A percentile compares a stretch with the other conserved stretches of the same genome.
Conservation (phyloP, 2,797 vertebrate genomes). For the Muscicapa comitata region DNA sequence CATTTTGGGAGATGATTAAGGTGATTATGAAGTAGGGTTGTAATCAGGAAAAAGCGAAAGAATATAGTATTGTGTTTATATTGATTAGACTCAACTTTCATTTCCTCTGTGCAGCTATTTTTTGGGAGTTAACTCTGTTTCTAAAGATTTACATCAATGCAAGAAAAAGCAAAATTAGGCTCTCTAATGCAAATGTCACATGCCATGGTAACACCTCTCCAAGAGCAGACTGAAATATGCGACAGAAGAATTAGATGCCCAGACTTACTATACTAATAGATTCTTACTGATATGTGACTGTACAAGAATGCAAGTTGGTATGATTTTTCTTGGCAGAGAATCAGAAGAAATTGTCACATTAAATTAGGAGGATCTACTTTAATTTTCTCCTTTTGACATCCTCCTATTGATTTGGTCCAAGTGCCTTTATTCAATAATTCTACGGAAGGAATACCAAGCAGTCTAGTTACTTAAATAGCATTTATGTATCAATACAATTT, state of each 20-base stretch:
- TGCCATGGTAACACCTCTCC: not conserved
- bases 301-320: not conserved
- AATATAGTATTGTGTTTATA: not conserved
- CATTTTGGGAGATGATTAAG: not conserved
- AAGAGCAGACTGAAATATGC: not conserved
- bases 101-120: not conserved
- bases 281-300: not conserved
- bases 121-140: not conserved
- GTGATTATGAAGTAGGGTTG: not conserved
- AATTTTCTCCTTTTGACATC: conserved; percentile 20
- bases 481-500: not conserved
- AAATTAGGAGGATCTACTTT: conserved; percentile 12
- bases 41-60: not conserved
- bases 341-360: conserved; percentile 6
- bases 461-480: not conserved
- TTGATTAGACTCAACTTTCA: not conserved
- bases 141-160: not conserved
- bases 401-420: conserved; percentile 4
- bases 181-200: not conserved
- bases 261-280: not conserved
- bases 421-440: conserved; percentile 5
- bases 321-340: not conserved
- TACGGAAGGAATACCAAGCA: not conserved
- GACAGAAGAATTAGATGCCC: not conserved
- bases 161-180: not conserved